phyloP scores from a whole-genome alignment of 1,140 invertebrate genomes.

The Drosophila repletoides region DNA sequence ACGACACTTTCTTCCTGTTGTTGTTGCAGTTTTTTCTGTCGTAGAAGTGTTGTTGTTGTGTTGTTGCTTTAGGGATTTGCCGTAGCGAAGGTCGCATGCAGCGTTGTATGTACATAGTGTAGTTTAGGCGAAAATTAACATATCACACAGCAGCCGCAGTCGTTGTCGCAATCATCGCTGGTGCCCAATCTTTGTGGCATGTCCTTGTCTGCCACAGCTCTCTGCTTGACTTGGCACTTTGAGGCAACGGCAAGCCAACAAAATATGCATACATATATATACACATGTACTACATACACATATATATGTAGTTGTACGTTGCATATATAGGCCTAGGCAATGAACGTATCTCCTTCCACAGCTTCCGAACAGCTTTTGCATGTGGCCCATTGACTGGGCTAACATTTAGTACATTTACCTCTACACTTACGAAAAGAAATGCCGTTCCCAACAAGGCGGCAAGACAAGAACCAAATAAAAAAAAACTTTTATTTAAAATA shows the following conservation, averaged over 20 bases:
- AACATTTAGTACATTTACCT: too few relatives aligned
- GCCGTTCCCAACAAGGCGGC: too few relatives aligned
- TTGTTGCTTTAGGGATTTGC: constrained; percentile 27
- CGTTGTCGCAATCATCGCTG: constrained; percentile 5
- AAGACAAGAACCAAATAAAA: too few relatives aligned
- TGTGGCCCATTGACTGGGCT: constrained; percentile 49
- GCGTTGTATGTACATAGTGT: too few relatives aligned
- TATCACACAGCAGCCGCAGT: constrained; percentile 55
- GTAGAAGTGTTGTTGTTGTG: background rate
- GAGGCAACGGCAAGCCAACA: constrained; percentile 45
- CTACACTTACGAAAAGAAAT: too few relatives aligned
- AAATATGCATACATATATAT: background rate
- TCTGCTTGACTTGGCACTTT: constrained; percentile 68
- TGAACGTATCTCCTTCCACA: constrained; percentile 1
- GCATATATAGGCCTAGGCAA: constrained; percentile 33
- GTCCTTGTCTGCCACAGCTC: constrained; percentile 28
- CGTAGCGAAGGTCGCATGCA: constrained; percentile 9
- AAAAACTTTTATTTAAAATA: too few relatives aligned
- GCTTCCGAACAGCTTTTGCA: background rate
- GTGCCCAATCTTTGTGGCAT: constrained; percentile 19
- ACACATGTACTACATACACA: background rate
- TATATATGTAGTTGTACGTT: too few relatives aligned
- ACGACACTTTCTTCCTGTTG: constrained; percentile 42
- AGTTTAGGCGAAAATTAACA: constrained; percentile 74
- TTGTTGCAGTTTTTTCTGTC: background rate